Base-by-base conservation (phyloP, 2,888 invertebrate species). In the Watsonalla binaria region DNA sequence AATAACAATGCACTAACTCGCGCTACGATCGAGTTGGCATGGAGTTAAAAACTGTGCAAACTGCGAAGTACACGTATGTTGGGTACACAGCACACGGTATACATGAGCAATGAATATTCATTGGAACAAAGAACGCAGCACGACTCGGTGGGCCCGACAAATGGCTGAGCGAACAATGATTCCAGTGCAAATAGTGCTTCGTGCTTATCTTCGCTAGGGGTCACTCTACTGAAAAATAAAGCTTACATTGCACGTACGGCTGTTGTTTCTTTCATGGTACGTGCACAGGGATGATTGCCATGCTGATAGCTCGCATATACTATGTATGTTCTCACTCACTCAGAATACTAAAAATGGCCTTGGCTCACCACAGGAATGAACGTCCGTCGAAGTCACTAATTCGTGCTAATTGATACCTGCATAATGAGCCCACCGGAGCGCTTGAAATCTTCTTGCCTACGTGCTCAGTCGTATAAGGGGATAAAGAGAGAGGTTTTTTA, bases 131-230 rank as follows among this genome's bases (percentile, higher is more conserved):
- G 73, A 72, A 68, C 65, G 62, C 61, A 56, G 56, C 58, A 56
- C 60, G 62, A 54, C 52, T 35, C 37, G 57, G 53, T 51, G 61
- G 60, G 60, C 48, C 57, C 62, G 74, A 78, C 75, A 76, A 77
- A 80, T 79, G 78, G 77, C 74, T 76, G 72, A 66, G 70, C 63
- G 71, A 62, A 76, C 74, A 75, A 76, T 77, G 78, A 77, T 78
- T 76, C 76, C 76, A 80, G 76, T 74, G 78, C 79, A 80, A 78
- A 82, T 83, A 83, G 82, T 78, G 74, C 70, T 59, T 61, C 42
- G 58, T 54, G 72, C 76, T 76, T 80, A 80, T 78, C 75, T 70
- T 48, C 54, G 42, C 56, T 49, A 49, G 56, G 57, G 57, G 63
- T 61, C 60, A 62, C 58, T 49, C 9, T 14, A 37, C 49, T 37